Base-by-base conservation (phyloP, 1,140 invertebrate species). In the Sitodiplosis mosellana region DNA sequence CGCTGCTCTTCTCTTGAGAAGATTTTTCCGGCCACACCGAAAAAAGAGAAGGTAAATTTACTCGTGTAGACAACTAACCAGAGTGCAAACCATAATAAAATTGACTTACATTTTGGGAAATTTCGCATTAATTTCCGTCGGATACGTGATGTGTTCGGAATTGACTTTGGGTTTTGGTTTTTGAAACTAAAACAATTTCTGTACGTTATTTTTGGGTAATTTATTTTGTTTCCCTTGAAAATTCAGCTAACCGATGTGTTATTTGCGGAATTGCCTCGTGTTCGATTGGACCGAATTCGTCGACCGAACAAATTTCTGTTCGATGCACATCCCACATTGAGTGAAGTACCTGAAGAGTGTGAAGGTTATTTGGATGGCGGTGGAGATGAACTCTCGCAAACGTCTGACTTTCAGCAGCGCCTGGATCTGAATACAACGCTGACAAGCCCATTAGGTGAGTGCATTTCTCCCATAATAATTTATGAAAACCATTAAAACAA, bases 21-120 rank as follows among this genome's bases (percentile, higher is more conserved):
- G 61, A 63, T 63, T 53, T 63, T 63, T 47, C 61, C 61, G 53
- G 61, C 61, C 33, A 63, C 61, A 50, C 61, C 61, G 27, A 63
- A 59, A 53, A 63, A 61, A 49, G 61, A 63, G 60, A 59, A 61
- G 54, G 56, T 17, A 17, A n/a, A n/a, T 17, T n/a, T 4, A 6
- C 3, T n/a, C 36, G 5, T 3, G 14, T 4, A 38, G 17, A n/a
- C 12, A n/a, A 38, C 27, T 27, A 27, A 27, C 27, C 27, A 27
- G 10, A 5, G 27, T 27, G 27, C 33, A 34, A 8, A 34, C 33
- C 7, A 8, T 34, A 8, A 34, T 8, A 7, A 8, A 34, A 34
- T 34, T 34, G 7, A 34, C n/a, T n/a, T n/a, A n/a, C n/a, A n/a
- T n/a, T n/a, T n/a, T n/a, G n/a, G n/a, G n/a, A n/a, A n/a, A n/a